These are phyloP conservation scores for Columba livia DNA, from an alignment of 2,113 vertebrate species.

Conservation along the genomic window DNA sequence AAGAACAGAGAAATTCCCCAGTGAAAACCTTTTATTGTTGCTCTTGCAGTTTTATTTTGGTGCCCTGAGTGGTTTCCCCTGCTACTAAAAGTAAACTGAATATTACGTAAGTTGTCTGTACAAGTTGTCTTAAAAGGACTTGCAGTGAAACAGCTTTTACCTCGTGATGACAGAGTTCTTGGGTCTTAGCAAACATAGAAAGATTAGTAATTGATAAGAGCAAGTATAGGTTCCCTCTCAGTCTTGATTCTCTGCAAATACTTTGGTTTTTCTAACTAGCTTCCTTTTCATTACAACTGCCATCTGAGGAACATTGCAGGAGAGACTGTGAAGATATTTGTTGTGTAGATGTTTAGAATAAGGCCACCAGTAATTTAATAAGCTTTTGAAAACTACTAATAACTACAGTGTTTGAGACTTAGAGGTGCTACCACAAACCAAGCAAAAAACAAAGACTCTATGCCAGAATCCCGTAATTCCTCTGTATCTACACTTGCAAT, in stretches of 20 bases:
- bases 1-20: not conserved
- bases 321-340: not conserved
- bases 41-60: not conserved
- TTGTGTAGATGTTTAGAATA: not conserved
- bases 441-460: not conserved
- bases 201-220: not conserved
- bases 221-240: not conserved
- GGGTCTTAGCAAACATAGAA: not conserved
- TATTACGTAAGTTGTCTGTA: not conserved
- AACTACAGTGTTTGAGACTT: not conserved
- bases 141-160: not conserved
- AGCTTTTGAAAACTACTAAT: not conserved
- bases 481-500: not conserved
- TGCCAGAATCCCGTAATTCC: not conserved
- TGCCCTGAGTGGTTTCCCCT: not conserved
- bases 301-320: not conserved
- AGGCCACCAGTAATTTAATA: not conserved
- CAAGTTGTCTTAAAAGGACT: not conserved
- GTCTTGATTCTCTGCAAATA: not conserved
- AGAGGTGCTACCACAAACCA: not conserved
- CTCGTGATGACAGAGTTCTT: not conserved
- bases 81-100: not conserved
- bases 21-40: not conserved
- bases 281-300: not conserved
- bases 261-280: not conserved